A percentile compares a stretch with the other conserved stretches of the same genome.
phyloP scores from a whole-genome alignment of 2,113 vertebrate genomes.

The Lycocorax pyrrhopterus region DNA sequence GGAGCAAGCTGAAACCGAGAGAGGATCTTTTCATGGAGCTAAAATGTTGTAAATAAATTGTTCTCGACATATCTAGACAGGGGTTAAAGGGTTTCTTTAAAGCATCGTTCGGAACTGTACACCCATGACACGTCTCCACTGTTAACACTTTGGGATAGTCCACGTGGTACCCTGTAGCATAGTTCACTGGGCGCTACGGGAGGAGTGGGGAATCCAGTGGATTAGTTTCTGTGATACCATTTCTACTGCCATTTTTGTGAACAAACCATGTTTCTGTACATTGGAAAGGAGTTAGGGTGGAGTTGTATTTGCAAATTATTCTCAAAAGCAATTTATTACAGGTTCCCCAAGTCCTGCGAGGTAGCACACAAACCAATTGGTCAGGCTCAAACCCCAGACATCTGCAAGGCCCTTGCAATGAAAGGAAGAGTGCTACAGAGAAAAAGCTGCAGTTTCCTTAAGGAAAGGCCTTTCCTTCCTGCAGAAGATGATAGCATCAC shows the following conservation, averaged over 20 bases:
- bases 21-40: conserved; percentile 82
- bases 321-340: conserved; percentile 63
- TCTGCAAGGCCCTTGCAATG: conserved; percentile 40
- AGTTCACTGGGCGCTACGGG: conserved; percentile 55
- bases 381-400: conserved; percentile 37
- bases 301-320: conserved; percentile 66
- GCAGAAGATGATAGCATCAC: conserved; percentile 43
- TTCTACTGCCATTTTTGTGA: conserved; percentile 79
- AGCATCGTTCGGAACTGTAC: conserved; percentile 67
- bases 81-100: conserved; percentile 83
- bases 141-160: conserved; percentile 63
- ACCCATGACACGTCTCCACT: conserved; percentile 67
- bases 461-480: conserved; percentile 60
- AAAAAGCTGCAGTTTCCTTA: conserved; percentile 68
- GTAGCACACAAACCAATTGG: conserved; percentile 61
- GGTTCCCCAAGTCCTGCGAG: conserved; percentile 58
- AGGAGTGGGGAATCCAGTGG: conserved; percentile 66
- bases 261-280: conserved; percentile 74
- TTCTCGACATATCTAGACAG: conserved; percentile 83
- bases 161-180: conserved; percentile 50
- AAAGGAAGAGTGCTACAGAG: conserved; percentile 53
- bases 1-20: conserved; percentile 82
- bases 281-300: conserved; percentile 67
- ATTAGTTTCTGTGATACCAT: conserved; percentile 72
- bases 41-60: conserved; percentile 91